Base-by-base conservation (phyloP, 1,140 invertebrate species). In the Danaus melanippus region DNA sequence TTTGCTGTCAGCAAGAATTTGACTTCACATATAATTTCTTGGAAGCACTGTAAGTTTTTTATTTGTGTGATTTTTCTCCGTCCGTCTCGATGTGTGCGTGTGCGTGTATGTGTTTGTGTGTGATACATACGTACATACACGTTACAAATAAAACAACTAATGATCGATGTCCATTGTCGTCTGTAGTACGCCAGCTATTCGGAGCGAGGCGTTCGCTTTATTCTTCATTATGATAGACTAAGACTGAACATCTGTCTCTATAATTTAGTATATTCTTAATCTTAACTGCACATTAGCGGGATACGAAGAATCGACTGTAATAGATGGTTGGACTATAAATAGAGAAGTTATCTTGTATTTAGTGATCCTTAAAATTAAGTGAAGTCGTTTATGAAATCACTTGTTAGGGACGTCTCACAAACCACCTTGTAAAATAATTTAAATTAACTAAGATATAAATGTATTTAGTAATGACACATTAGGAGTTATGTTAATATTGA, bases 231-330 rank as follows among this genome's bases (percentile, higher is more conserved):
- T 41, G 32, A 9, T 9, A n/a, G 45, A 52, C 46, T 52, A 41
- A 53, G 50, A 58, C 50, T 9, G 50, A 58, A 44, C 50, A 44
- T 48, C n/a, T 53, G 50, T 58, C 46, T 21, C 10, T 21, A 46
- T 58, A 48, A 58, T 58, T 49, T 53, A 58, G 39, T 41, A 47
- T 52, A 46, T 48, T 52, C 50, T 51, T 57, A 46, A 51, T 11
- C 32, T 47, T 39, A 39, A 57, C 42, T 46, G 42, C 42, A 54
- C 8, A 40, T 8, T 11, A 40, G 8, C 12, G 41, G 45, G 10
- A 39, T 43, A 44, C 47, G 17, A 40, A 9, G 53, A 10, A 50
- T 12, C 15, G 47, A 56, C n/a, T 10, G 12, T 45, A 45, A 8
- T 21, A 32, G 53, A 50, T 32, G 21, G 5, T 32, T 8, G 21